Percentiles rank a stretch among this genome's conserved stretches.
Conservation (phyloP, 37 sponge, comb jelly and placozoan genomes). For the Halisarca cf. caerulea region DNA sequence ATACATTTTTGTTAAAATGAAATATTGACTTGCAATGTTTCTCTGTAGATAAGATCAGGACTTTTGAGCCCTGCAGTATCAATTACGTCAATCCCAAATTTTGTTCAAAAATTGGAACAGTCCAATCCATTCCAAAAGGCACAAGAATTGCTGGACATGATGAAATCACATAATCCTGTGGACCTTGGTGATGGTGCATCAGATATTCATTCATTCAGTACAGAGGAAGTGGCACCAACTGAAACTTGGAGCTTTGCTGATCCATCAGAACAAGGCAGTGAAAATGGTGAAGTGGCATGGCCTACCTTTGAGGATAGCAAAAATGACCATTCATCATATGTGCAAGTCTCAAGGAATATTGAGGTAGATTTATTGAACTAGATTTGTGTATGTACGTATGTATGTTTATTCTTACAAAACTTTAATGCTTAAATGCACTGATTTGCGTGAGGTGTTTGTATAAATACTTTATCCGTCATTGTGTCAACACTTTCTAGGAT, state of each 20-base stretch:
- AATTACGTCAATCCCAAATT: constrained; percentile 14
- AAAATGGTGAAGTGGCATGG: background rate
- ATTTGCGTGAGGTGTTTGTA: no score
- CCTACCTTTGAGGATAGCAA: background rate
- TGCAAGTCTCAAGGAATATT: background rate
- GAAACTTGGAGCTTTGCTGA: constrained; percentile 6
- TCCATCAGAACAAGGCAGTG: background rate
- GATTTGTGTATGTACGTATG: background rate
- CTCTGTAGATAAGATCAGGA: background rate
- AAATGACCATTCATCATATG: no score
- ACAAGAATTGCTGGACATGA: constrained; percentile 13
- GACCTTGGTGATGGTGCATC: background rate
- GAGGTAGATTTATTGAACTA: background rate
- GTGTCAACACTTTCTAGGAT: background rate
- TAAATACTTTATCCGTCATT: no score
- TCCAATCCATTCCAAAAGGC: constrained; percentile 25
- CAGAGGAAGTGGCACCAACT: constrained; percentile 7
- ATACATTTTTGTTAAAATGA: background rate
- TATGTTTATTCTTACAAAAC: no score
- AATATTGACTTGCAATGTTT: background rate
- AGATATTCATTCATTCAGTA: background rate
- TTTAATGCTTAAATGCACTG: no score
- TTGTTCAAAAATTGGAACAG: constrained; percentile 21
- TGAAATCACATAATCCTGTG: background rate
- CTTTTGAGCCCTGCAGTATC: constrained; percentile 10